Base-by-base conservation (phyloP, 2,113 vertebrate species). In the Triplophysa siluroides region DNA sequence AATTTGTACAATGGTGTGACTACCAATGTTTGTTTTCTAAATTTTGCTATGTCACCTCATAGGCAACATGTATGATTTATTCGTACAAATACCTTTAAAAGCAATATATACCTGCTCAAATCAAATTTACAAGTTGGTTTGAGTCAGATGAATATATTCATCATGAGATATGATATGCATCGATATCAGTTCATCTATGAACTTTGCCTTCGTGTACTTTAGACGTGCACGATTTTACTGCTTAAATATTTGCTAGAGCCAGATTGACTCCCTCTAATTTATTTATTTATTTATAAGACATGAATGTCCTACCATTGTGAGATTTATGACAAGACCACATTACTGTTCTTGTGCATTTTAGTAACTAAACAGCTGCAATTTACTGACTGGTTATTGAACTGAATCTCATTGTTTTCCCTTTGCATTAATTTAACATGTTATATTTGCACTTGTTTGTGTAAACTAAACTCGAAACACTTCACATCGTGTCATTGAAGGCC, bases 371-470 rank as follows among this genome's bases (percentile, higher is more conserved):
- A n/a, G 18, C 54, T 56, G 54, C 2, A 1, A n/a, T 56, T 56
- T 56, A 56, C 18, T n/a, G 1, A n/a, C 54, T 21, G 19, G 18
- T 56, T 56, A 21, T 19, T 58, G 19, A n/a, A 58, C 41, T 68
- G 6, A 47, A 47, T 47, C n/a, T 23, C 14, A 16, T 33, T 56
- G 18, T 38, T 56, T 71, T 56, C 5, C 16, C 26, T 33, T 56
- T 21, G 19, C 4, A 21, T 47, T 24, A 18, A 75, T 75, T 71
- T 45, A 1, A 73, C 11, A 10, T 58, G 18, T 54, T 19, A 54
- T 60, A 74, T 74, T 74, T 61, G 58, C 38, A 62, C 16, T 13
- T 47, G 41, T 63, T 61, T 63, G 38, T 75, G 73, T 50, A 47
- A 61, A 63, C 38, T 75, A 21, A 75, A 41, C 21, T 63, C 6